A percentile compares a stretch with the other conserved stretches of the same genome.
Evolutionary conservation across 2,113 vertebrate species (phyloP).

Genomic region (Pan paniscus): DNA sequence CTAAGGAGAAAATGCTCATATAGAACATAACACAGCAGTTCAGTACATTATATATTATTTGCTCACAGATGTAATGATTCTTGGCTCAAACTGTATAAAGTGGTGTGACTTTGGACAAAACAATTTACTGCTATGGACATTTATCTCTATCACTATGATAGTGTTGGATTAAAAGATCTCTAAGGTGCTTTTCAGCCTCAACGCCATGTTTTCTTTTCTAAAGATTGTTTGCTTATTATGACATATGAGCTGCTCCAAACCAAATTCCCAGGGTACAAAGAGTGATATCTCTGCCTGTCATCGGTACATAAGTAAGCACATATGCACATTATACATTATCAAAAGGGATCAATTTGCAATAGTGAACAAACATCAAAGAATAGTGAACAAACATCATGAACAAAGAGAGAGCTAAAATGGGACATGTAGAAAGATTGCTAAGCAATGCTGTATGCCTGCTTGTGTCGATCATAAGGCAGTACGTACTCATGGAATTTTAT

Average conservation of each 20-base stretch:
- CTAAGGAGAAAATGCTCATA: not conserved
- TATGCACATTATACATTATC: not conserved
- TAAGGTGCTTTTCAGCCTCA: not conserved
- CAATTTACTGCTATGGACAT: not conserved
- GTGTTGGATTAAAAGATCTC: not conserved
- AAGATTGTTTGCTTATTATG: not conserved
- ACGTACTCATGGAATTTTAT: not conserved
- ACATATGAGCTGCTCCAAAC: not conserved
- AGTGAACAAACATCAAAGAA: no score
- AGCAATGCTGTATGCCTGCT: not conserved
- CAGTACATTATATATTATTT: not conserved
- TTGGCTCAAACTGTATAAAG: not conserved
- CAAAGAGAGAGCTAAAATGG: not conserved
- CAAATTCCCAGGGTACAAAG: not conserved
- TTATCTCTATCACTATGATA: not conserved
- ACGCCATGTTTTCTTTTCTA: not conserved
- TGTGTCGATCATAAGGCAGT: not conserved
- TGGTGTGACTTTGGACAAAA: not conserved
- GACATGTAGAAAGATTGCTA: not conserved
- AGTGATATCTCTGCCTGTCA: not conserved
- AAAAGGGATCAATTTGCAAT: not conserved
- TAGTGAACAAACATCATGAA: not conserved
- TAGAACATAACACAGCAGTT: not conserved
- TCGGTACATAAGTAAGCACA: not conserved
- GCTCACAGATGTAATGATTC: not conserved